Conservation (phyloP, 2,797 vertebrate species). For the Enteromius trimaculatus region DNA sequence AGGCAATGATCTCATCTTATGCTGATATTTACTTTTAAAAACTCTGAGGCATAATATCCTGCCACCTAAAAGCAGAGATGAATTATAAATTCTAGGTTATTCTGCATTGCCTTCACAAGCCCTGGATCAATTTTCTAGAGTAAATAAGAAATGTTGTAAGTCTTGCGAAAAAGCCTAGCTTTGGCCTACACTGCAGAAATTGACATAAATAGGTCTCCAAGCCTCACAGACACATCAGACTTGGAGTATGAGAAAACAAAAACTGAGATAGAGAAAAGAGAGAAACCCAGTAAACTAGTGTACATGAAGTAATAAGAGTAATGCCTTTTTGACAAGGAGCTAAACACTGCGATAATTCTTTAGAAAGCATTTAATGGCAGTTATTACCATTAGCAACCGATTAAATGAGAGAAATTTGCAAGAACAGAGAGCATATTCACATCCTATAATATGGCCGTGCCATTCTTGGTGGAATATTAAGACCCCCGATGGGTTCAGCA, state of each 20-base stretch:
- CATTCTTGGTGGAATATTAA: constrained; percentile 69
- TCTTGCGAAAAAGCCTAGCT: constrained; percentile 23
- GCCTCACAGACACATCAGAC: constrained; percentile 25
- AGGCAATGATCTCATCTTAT: background rate
- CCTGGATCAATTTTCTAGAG: constrained; percentile 31
- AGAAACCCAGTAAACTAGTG: background rate
- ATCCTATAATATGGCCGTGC: constrained; percentile 30
- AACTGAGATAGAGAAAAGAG: background rate
- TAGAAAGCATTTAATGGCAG: constrained; percentile 23
- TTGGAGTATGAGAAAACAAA: constrained; percentile 5
- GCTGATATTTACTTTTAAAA: constrained; percentile 25
- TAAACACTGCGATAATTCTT: constrained; percentile 10
- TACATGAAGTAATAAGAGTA: constrained; percentile 10
- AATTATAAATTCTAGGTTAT: constrained; percentile 28
- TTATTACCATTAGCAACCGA: constrained; percentile 31
- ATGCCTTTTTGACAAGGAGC: background rate
- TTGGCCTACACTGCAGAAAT: constrained; percentile 11
- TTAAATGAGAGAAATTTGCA: constrained; percentile 16
- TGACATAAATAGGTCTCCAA: constrained; percentile 30
- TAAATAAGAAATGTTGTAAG: constrained; percentile 36
- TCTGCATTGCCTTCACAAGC: constrained; percentile 16
- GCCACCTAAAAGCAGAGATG: constrained; percentile 9
- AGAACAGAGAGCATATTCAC: constrained; percentile 36
- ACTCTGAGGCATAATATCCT: constrained; percentile 18
- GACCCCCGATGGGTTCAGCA: constrained; percentile 86